phyloP scores from a whole-genome alignment of 2,888 invertebrate genomes.

The Apoda limacodes region DNA sequence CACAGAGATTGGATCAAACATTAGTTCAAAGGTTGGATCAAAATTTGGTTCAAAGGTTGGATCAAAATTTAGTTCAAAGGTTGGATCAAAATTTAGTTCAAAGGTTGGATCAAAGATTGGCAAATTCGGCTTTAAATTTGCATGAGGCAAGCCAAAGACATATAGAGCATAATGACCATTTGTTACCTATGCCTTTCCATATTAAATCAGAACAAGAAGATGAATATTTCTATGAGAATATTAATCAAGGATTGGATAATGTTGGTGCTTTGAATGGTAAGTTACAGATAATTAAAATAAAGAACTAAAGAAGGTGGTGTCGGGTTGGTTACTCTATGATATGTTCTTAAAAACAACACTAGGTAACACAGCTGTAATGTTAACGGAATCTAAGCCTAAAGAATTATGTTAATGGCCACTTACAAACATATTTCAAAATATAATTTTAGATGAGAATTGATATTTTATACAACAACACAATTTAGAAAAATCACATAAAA shows the following conservation, averaged over 20 bases:
- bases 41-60: constrained; percentile 24
- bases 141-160: constrained; percentile 25
- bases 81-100: constrained; percentile 22
- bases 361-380: too few relatives aligned
- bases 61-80: constrained; percentile 27
- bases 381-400: too few relatives aligned
- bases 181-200: constrained; percentile 47
- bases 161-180: constrained; percentile 32
- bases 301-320: too few relatives aligned
- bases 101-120: constrained; percentile 22
- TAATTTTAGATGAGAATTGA: too few relatives aligned
- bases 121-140: constrained; percentile 18
- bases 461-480: too few relatives aligned
- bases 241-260: constrained; percentile 31
- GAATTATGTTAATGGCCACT: too few relatives aligned
- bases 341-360: too few relatives aligned
- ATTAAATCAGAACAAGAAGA: constrained; percentile 58
- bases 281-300: too few relatives aligned
- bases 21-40: constrained; percentile 23
- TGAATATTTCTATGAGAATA: constrained; percentile 54
- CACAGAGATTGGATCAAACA: constrained; percentile 21
- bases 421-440: too few relatives aligned
- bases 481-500: too few relatives aligned
- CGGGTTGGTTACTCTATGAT: too few relatives aligned
- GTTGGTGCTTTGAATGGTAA: constrained; percentile 42